Evolutionary conservation across 2,888 invertebrate species (phyloP).

Genomic region (Cylloceria caligata): DNA sequence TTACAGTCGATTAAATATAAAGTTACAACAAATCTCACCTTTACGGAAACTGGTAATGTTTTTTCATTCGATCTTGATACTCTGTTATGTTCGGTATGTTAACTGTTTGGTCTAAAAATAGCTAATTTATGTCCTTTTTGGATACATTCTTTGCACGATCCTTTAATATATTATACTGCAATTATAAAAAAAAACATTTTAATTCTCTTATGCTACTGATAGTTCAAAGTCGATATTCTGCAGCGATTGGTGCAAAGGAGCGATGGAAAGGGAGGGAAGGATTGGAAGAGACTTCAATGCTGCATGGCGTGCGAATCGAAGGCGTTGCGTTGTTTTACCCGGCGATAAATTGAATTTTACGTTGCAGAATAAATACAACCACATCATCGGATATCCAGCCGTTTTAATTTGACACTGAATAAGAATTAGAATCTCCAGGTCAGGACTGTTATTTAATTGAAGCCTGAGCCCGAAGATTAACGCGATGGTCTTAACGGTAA

Average conservation of each 20-base stretch:
- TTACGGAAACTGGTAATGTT: no score
- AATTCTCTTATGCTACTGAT: no score
- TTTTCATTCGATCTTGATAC: no score
- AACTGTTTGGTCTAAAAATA: no score
- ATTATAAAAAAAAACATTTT: no score
- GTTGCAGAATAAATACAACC: neutral
- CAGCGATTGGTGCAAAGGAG: slow-evolving; percentile 35
- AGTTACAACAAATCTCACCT: no score
- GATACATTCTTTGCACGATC: no score
- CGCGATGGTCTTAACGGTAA: slow-evolving; percentile 17
- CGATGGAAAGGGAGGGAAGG: slow-evolving; percentile 54
- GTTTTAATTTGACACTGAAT: neutral
- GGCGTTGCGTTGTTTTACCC: slow-evolving; percentile 43
- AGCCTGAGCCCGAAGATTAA: neutral
- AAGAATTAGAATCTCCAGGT: neutral
- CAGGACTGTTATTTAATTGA: neutral
- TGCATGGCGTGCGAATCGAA: slow-evolving; percentile 68
- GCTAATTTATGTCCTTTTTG: no score
- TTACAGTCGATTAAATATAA: no score
- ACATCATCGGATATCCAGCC: neutral
- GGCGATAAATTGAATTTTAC: slow-evolving; percentile 4
- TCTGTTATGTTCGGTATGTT: no score
- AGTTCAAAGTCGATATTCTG: slow-evolving; percentile 19
- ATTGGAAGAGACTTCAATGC: slow-evolving; percentile 77
- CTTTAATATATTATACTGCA: no score